Conservation (phyloP, 2,113 vertebrate species). For the Poecilia latipinna region DNA sequence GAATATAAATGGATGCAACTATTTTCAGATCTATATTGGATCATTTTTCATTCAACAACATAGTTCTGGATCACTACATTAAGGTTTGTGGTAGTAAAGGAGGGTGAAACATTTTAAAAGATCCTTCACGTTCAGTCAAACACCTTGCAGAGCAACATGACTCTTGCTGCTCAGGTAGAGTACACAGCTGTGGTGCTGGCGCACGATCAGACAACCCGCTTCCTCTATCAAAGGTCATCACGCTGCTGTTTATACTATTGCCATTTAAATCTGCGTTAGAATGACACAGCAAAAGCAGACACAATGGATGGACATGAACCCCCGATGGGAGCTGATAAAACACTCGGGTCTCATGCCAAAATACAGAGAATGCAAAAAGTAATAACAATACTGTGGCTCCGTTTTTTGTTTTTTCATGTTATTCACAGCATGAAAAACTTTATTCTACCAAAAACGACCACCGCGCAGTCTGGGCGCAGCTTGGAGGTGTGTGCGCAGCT, state of each 20-base stretch:
- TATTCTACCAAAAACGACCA: too few relatives aligned
- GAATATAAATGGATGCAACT: background rate
- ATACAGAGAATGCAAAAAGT: conserved; percentile 39
- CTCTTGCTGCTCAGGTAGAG: conserved; percentile 24
- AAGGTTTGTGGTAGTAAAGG: background rate
- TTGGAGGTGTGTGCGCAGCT: too few relatives aligned
- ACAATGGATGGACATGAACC: conserved; percentile 47
- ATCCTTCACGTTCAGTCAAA: background rate
- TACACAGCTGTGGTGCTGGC: conserved; percentile 42
- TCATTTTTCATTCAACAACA: background rate
- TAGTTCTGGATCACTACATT: background rate
- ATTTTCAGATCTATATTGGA: background rate
- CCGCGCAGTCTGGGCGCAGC: too few relatives aligned
- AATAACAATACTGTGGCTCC: conserved; percentile 2
- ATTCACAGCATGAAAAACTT: too few relatives aligned
- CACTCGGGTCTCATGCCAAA: conserved; percentile 41
- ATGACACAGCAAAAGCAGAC: conserved; percentile 10
- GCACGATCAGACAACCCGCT: conserved; percentile 31
- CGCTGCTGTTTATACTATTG: conserved; percentile 41
- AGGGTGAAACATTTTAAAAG: background rate
- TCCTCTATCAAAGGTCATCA: conserved; percentile 54
- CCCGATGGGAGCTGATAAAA: conserved; percentile 7
- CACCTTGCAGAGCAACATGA: background rate
- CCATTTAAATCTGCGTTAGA: conserved; percentile 28
- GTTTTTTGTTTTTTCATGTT: too few relatives aligned